Evolutionary conservation across 2,113 vertebrate species (phyloP).

Genomic region (Odontophorus gujanensis): DNA sequence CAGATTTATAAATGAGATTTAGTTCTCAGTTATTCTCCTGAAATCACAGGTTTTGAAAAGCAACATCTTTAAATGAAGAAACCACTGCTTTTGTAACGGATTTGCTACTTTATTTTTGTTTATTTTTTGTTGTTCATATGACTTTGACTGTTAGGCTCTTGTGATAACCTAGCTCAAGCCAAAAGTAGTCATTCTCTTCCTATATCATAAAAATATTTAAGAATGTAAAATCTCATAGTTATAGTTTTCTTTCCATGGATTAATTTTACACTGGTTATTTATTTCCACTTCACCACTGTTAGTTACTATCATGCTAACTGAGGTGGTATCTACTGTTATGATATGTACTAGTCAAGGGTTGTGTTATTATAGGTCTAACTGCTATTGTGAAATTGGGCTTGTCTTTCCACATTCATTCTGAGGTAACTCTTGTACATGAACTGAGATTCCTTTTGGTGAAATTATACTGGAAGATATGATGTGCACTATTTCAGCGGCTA

Average conservation of each 20-base stretch:
- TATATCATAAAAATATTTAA: background rate
- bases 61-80: background rate
- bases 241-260: background rate
- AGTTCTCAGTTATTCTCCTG: background rate
- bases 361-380: background rate
- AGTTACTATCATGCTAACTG: background rate
- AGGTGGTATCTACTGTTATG: background rate
- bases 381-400: background rate
- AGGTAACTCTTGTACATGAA: background rate
- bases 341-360: background rate
- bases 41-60: background rate
- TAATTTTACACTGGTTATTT: background rate
- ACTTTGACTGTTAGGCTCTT: background rate
- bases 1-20: background rate
- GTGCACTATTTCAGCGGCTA: background rate
- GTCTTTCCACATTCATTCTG: fast-evolving
- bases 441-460: background rate
- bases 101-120: background rate
- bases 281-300: background rate
- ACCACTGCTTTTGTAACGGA: no score
- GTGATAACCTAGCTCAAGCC: background rate
- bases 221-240: background rate
- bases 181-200: background rate
- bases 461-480: background rate
- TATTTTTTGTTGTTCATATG: background rate